Evolutionary conservation across 2,797 vertebrate species (phyloP), one percentile per base, ranked within the genome.

Genomic region (Hipposideros larvatus): DNA sequence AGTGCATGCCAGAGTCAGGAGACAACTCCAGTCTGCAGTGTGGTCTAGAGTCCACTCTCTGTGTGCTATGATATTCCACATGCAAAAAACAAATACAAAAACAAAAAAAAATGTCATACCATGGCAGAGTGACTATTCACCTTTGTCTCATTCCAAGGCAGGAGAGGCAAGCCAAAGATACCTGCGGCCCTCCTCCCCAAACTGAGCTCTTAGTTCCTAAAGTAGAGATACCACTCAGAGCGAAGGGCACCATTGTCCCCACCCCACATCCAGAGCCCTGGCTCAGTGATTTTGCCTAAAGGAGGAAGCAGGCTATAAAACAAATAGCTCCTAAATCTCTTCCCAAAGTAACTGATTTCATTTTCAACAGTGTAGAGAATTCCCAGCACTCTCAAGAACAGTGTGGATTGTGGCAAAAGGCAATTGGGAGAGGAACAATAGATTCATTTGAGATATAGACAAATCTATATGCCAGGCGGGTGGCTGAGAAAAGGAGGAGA

Each of bases 131-230:
- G 34, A 43, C 43, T 53, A 26, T 19, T 79, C 11, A 26, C 55
- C 55, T 87, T 74, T 88, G n/a, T 74, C 34, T 84, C 79, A n/a
- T 53, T 73, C 78, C 57, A 26, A 53, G 51, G 46, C 85, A 93
- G 46, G 68, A 34, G 21, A 71, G 21, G 63, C 63, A 87, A 48
- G 2, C 11, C 37, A 61, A 65, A 34, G 26, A 77, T 77, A 53
- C 51, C 19, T n/a, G 31, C 31, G 18, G 11, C 46, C 43, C n/a
- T 83, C 43, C 21, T 65, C n/a, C 48, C 14, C 21, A 13, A 83
- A 31, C 43, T 73, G 21, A 63, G 55, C 75, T 53, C 15, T 65
- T 61, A 71, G 34, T 21, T 79, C 75, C 75, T 63, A 63, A 79
- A 63, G 11, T n/a, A 75, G 15, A 34, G 26, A 37, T 73, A n/a